Conservation (phyloP, 37 sponge, comb jelly and placozoan species). For the Aphrocallistes beatrix region DNA sequence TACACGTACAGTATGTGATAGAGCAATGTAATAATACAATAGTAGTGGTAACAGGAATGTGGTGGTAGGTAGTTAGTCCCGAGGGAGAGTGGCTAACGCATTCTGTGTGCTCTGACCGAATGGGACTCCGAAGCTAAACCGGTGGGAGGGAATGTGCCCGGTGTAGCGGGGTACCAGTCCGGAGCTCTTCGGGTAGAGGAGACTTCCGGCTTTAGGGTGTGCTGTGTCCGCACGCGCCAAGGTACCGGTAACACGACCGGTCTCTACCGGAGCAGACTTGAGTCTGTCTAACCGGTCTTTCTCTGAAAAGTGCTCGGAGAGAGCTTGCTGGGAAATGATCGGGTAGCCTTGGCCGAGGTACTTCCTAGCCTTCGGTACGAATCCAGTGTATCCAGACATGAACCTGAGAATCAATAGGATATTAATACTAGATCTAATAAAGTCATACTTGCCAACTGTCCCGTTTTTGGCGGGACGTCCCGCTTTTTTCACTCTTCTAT, state of each 20-base stretch:
- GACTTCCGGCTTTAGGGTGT: background rate
- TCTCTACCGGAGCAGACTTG: constrained; percentile 32
- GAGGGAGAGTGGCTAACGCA: constrained; percentile 6
- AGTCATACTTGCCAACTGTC: no score
- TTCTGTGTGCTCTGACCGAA: constrained; percentile 41
- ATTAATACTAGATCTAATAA: no score
- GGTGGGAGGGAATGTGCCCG: constrained; percentile 72
- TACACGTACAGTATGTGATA: background rate
- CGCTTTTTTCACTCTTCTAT: no score
- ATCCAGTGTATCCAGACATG: constrained; percentile 95
- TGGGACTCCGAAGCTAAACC: constrained; percentile 34
- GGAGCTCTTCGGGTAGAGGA: constrained; percentile 48
- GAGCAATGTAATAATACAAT: background rate
- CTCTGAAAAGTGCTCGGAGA: constrained; percentile 57
- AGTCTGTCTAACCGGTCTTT: constrained; percentile 29
- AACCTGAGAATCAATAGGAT: no score
- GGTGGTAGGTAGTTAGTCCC: background rate
- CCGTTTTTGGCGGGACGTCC: no score
- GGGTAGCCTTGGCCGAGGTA: constrained; percentile 85
- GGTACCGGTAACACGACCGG: constrained; percentile 24
- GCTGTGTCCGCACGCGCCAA: background rate
- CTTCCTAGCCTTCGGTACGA: constrained; percentile 74
- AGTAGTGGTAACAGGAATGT: background rate
- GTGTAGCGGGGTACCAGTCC: constrained; percentile 90
- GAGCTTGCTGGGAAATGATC: constrained; percentile 56